Base-by-base conservation (phyloP, 2,113 vertebrate genomes). In the Phrynocephalus versicolor region DNA sequence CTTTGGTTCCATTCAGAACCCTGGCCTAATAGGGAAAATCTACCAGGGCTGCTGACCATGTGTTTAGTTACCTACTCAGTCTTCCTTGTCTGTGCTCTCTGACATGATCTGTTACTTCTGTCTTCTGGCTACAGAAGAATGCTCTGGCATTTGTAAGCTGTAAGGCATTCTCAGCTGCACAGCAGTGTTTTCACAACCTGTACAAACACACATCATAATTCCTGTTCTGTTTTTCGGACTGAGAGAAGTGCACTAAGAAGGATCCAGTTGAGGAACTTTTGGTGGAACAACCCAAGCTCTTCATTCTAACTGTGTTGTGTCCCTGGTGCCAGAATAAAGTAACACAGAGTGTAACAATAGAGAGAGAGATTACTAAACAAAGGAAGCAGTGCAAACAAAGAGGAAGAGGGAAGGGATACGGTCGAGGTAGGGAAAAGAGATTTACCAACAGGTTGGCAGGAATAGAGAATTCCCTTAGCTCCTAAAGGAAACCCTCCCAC, bases 171-270 rank as follows among this genome's bases (percentile, higher is more conserved):
- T 77, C 41, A 69, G 73, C 60, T 57, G 33, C 14, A 27, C 27
- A 21, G n/a, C 62, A 51, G 74, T 27, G n/a, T 76, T 77, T 72
- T n/a, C 18, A 25, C 55, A 19, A 71, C 78, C 83, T 87, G 30
- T 82, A 25, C 81, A 90, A 85, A 81, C 27, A 30, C 58, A 23
- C 71, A 37, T 75, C 25, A 23, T 41, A 27, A 83, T 62, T 15
- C 35, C 37, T 83, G 58, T 4, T 37, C 3, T 8, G 0, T 35
- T 0, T 85, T 85, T 73, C 67, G 25, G 55, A 51, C 19, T 55
- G 78, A 0, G 23, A 27, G 45, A 15, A 75, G 25, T n/a, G 37
- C 45, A 15, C 41, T 75, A 51, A 75, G 30, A 51, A 51, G 41
- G 6, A 51, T 51, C 45, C 73, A 75, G 25, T 45, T 75, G 70